Conservation (phyloP, 2,888 invertebrate species). For the Parasteatoda lunata region DNA sequence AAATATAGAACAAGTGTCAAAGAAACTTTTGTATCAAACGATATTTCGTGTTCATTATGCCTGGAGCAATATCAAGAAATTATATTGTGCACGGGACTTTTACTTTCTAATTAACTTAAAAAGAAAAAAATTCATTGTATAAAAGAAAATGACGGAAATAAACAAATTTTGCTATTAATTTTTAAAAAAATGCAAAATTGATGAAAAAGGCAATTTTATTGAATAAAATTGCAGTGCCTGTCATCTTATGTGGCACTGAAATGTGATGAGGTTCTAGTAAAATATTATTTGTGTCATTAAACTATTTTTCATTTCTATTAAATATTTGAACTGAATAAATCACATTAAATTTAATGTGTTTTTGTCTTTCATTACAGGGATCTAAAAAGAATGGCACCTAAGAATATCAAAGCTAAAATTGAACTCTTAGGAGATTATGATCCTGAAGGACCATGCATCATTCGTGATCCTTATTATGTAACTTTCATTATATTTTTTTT, state of each 20-base stretch:
- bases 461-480: constrained; percentile 94
- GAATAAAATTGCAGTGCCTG: too few species aligned
- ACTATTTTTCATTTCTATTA: too few species aligned
- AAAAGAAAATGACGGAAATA: neutral
- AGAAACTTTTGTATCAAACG: too few species aligned
- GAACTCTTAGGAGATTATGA: constrained; percentile 90
- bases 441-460: constrained; percentile 84
- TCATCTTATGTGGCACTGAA: neutral
- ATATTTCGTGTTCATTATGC: too few species aligned
- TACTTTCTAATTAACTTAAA: too few species aligned
- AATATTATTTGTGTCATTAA: too few species aligned
- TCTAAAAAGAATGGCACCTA: constrained; percentile 79
- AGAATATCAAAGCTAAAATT: constrained; percentile 82
- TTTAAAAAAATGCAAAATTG: too few species aligned
- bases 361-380: constrained; percentile 34
- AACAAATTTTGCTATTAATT: neutral
- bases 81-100: too few species aligned
- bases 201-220: neutral
- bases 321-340: neutral
- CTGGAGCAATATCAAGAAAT: too few species aligned
- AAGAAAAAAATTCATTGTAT: too few species aligned
- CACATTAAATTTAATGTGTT: neutral
- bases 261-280: too few species aligned
- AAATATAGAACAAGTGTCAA: too few species aligned
- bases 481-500: constrained; percentile 73